Conservation (phyloP, 2,113 vertebrate genomes). For the Eptesicus fuscus region DNA sequence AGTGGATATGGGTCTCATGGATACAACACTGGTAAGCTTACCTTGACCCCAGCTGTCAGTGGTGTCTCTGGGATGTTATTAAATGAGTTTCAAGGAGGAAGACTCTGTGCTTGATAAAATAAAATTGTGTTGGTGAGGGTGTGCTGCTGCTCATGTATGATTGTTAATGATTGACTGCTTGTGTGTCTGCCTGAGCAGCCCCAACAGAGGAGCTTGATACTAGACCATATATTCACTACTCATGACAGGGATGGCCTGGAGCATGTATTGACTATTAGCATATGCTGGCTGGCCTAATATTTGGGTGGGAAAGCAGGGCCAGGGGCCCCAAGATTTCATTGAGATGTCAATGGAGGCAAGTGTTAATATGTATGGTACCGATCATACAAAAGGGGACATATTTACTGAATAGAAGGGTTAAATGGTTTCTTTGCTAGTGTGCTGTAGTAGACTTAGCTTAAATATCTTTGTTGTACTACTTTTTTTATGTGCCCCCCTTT, state of each 20-base stretch:
- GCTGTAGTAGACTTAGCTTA: not conserved
- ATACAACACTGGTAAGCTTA: constrained; percentile 93
- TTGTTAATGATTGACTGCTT: not conserved
- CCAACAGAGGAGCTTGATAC: not conserved
- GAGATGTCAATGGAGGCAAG: not conserved
- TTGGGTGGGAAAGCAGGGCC: not conserved
- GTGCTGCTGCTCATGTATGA: not conserved
- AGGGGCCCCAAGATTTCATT: not conserved
- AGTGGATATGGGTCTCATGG: constrained; percentile 96
- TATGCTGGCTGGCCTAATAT: not conserved
- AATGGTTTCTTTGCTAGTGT: not conserved
- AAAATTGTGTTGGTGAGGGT: not conserved
- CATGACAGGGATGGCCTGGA: not conserved
- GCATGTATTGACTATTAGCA: not conserved
- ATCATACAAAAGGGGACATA: not conserved
- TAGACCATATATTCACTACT: not conserved
- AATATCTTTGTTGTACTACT: not conserved
- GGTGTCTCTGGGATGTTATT: not conserved
- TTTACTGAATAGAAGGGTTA: not conserved
- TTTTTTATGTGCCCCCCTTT: not conserved
- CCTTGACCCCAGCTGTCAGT: not conserved
- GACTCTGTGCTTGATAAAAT: not conserved
- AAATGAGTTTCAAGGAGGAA: not conserved
- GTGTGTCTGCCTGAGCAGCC: not conserved
- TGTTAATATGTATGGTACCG: not conserved